These are phyloP conservation scores for Neotoxoptera formosana DNA, from an alignment of 1,140 invertebrate genomes.

Conservation along the genomic window DNA sequence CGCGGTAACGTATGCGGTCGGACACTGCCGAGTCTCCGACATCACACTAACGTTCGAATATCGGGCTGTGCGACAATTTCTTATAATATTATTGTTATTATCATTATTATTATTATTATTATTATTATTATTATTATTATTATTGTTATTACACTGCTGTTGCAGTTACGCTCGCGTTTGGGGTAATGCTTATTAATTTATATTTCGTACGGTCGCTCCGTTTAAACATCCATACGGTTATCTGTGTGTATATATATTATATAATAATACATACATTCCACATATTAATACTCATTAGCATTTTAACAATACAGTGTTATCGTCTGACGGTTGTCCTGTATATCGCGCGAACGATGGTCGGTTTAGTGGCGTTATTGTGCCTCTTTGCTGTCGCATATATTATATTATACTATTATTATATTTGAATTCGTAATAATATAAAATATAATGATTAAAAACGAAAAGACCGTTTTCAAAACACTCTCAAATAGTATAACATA, in stretches of 20 bases:
- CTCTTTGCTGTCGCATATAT: not conserved
- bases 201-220: not conserved
- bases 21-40: not conserved
- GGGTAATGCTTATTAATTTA: slow-evolving; percentile 8
- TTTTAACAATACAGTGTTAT: not conserved
- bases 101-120: no score
- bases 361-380: not conserved
- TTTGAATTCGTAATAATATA: no score
- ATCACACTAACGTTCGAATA: not conserved
- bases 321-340: not conserved
- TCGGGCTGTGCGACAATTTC: not conserved
- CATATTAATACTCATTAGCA: not conserved
- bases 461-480: no score
- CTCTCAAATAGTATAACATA: no score
- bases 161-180: not conserved
- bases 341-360: not conserved
- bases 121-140: not conserved
- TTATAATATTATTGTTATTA: not conserved
- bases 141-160: not conserved
- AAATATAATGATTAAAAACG: no score
- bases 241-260: not conserved
- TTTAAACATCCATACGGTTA: not conserved
- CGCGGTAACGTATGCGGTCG: not conserved
- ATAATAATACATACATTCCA: no score
- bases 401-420: no score